Percentiles rank a stretch among this genome's conserved stretches.
These are phyloP conservation scores for Calephelis nemesis DNA, from an alignment of 1,140 invertebrate species.

Conservation along the genomic window DNA sequence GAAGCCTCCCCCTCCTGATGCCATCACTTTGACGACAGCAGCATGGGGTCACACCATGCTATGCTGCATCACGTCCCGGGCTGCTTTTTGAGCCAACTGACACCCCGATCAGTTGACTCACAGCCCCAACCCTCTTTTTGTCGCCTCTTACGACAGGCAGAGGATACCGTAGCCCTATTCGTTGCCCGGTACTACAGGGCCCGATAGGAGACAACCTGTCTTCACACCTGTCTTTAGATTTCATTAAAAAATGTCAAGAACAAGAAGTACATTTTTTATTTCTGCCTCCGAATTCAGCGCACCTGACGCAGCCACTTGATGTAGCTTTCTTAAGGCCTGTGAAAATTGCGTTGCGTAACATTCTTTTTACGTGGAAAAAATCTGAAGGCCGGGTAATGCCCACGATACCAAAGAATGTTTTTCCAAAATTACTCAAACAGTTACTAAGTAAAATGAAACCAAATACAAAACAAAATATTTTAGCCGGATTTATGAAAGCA, in stretches of 20 bases:
- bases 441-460: conserved; percentile 22
- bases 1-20: too few species aligned
- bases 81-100: too few species aligned
- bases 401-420: conserved; percentile 29
- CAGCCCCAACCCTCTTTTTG: too few species aligned
- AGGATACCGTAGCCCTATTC: too few species aligned
- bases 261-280: conserved; percentile 29
- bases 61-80: too few species aligned
- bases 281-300: conserved; percentile 24
- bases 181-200: too few species aligned
- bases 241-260: conserved; percentile 24
- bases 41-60: too few species aligned
- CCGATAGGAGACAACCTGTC: conserved; percentile 33
- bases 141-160: too few species aligned
- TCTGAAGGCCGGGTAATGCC: conserved; percentile 5
- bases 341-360: conserved; percentile 27
- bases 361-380: conserved; percentile 24
- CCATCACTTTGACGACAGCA: too few species aligned
- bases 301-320: conserved; percentile 29
- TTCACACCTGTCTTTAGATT: conserved; percentile 21
- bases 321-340: conserved; percentile 29
- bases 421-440: conserved; percentile 28
- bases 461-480: conserved; percentile 28
- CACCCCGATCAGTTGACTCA: too few species aligned
- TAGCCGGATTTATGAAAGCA: conserved; percentile 34